Evolutionary conservation across 35 echinoderm and acorn worm genomes (phyloP).

Genomic region (Ophioderma brevispina): DNA sequence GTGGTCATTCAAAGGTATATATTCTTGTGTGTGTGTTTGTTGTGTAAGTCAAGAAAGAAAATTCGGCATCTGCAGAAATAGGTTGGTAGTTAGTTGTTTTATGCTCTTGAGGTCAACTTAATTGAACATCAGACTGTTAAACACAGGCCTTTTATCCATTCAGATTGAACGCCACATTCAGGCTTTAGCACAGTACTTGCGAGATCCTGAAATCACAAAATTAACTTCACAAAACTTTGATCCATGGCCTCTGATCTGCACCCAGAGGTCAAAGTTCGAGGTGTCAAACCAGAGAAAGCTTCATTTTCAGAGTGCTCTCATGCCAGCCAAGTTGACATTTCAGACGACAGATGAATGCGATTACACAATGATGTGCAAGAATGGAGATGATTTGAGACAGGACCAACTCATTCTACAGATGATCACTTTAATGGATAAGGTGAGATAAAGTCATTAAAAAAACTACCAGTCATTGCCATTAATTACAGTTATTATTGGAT

Average conservation of each 20-base stretch:
- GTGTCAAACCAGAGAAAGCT: constrained; percentile 69
- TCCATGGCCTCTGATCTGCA: constrained; percentile 75
- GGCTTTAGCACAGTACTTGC: too few species aligned
- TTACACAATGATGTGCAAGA: constrained; percentile 91
- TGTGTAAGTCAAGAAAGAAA: too few species aligned
- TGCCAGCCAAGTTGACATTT: constrained; percentile 89
- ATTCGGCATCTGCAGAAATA: too few species aligned
- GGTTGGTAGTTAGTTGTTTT: too few species aligned
- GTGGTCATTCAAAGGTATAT: too few species aligned
- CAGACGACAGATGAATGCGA: constrained; percentile 68
- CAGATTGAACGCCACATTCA: constrained; percentile 95
- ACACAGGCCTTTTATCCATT: too few species aligned
- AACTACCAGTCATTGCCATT: too few species aligned
- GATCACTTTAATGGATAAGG: constrained; percentile 97
- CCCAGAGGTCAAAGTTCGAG: constrained; percentile 75
- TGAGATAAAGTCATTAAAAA: constrained; percentile 25
- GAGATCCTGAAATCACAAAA: constrained; percentile 62
- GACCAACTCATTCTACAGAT: constrained; percentile 98
- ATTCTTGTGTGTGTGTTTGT: too few species aligned
- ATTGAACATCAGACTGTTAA: too few species aligned
- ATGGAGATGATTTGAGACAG: constrained; percentile 94
- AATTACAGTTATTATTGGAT: too few species aligned
- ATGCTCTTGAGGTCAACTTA: too few species aligned
- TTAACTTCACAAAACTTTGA: constrained; percentile 82
- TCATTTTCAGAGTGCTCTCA: constrained; percentile 93